A percentile compares a stretch with the other conserved stretches of the same genome.
Evolutionary conservation across 2,113 vertebrate genomes (phyloP).

Genomic region (Hipposideros armiger): DNA sequence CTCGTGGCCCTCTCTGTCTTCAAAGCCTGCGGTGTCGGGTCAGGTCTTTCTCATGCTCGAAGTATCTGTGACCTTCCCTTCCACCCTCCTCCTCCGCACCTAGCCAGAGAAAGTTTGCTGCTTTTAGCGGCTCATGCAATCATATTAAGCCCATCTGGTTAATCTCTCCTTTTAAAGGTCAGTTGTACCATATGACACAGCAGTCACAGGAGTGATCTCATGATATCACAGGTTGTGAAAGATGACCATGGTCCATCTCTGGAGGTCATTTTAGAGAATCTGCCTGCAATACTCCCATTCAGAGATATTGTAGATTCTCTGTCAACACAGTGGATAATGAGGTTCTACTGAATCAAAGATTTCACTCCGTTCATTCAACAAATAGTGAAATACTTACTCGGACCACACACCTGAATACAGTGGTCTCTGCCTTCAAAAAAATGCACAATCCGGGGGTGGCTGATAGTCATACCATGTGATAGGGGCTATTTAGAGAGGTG

Average conservation of each 20-base stretch:
- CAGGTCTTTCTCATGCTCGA: neutral
- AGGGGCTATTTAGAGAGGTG: neutral
- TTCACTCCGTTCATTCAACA: neutral
- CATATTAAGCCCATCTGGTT: no score
- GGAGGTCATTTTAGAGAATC: neutral
- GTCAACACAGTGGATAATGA: neutral
- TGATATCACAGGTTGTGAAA: no score
- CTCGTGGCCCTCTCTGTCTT: neutral
- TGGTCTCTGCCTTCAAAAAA: neutral
- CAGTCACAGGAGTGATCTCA: neutral
- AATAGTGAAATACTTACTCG: no score
- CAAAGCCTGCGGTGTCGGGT: neutral
- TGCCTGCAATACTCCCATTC: neutral
- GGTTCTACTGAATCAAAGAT: neutral
- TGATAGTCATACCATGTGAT: no score
- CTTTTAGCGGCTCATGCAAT: no score
- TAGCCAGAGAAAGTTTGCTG: no score
- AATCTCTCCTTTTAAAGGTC: neutral
- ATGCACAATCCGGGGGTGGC: no score
- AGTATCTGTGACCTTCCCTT: neutral
- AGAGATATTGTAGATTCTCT: neutral
- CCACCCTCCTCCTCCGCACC: neutral
- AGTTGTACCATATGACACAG: rapidly evolving
- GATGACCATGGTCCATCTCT: no score
- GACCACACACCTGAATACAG: neutral